A percentile compares a stretch with the other conserved stretches of the same genome.
Conservation (phyloP, 2,888 invertebrate genomes). For the Branchipolynoe longqiensis region DNA sequence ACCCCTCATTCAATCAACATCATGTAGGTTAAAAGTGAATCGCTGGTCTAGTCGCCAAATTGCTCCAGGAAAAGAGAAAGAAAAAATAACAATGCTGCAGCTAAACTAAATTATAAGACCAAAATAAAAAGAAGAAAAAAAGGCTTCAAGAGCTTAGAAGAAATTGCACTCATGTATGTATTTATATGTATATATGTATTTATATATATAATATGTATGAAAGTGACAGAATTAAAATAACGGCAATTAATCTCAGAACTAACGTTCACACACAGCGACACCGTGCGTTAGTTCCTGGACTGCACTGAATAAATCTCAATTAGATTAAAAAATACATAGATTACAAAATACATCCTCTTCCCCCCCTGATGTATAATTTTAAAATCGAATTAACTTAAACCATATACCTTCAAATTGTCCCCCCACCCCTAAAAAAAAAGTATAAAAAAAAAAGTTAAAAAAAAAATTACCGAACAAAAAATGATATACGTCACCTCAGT, state of each 20-base stretch:
- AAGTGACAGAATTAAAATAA: not conserved
- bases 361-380: too few species aligned
- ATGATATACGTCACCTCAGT: too few species aligned
- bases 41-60: not conserved
- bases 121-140: not conserved
- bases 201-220: not conserved
- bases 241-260: constrained; percentile 31
- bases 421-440: too few species aligned
- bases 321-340: too few species aligned
- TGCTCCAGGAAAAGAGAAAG: too few species aligned
- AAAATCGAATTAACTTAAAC: too few species aligned
- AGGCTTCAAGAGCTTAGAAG: not conserved
- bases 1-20: not conserved
- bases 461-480: too few species aligned
- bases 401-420: too few species aligned
- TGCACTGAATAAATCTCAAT: not conserved
- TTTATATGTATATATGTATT: not conserved
- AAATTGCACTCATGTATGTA: not conserved
- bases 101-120: not conserved
- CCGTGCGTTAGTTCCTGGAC: constrained; percentile 5
- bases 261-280: not conserved
- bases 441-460: too few species aligned
- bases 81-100: not conserved
- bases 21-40: not conserved
- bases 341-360: too few species aligned